A percentile compares a stretch with the other conserved stretches of the same genome.
These are phyloP conservation scores for Ahaetulla prasina DNA, from an alignment of 2,113 vertebrate genomes.

Conservation along the genomic window DNA sequence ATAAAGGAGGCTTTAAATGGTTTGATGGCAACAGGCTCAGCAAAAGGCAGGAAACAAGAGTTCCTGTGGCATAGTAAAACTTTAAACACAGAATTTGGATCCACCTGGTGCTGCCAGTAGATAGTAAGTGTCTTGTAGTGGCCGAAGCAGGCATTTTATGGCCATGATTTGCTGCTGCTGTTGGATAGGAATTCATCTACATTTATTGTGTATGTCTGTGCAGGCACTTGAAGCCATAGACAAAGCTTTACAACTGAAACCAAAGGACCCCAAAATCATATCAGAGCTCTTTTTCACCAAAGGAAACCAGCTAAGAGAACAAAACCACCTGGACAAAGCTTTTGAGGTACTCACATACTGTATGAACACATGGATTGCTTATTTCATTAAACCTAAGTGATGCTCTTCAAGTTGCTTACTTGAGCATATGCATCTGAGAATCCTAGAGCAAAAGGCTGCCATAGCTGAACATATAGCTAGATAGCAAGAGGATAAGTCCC, in stretches of 20 bases:
- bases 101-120: too few species aligned
- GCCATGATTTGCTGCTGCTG: too few species aligned
- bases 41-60: too few species aligned
- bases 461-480: background rate
- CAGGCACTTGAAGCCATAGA: conserved; percentile 85
- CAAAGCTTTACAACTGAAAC: conserved; percentile 82
- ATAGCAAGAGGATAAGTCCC: background rate
- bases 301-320: conserved; percentile 90
- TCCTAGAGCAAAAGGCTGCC: background rate
- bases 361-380: background rate
- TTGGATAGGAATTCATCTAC: background rate
- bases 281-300: conserved; percentile 90
- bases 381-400: background rate
- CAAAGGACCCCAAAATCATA: conserved; percentile 77
- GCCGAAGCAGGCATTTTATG: too few species aligned
- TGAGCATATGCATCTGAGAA: background rate
- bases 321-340: conserved; percentile 84
- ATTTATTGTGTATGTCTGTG: background rate
- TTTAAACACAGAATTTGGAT: too few species aligned
- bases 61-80: too few species aligned
- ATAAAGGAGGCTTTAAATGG: too few species aligned
- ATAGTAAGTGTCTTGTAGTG: too few species aligned
- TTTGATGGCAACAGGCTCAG: too few species aligned
- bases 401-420: background rate
- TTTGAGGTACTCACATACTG: conserved; percentile 77